These are phyloP conservation scores for Synergus gifuensis DNA, from an alignment of 2,888 invertebrate genomes.

Conservation along the genomic window DNA sequence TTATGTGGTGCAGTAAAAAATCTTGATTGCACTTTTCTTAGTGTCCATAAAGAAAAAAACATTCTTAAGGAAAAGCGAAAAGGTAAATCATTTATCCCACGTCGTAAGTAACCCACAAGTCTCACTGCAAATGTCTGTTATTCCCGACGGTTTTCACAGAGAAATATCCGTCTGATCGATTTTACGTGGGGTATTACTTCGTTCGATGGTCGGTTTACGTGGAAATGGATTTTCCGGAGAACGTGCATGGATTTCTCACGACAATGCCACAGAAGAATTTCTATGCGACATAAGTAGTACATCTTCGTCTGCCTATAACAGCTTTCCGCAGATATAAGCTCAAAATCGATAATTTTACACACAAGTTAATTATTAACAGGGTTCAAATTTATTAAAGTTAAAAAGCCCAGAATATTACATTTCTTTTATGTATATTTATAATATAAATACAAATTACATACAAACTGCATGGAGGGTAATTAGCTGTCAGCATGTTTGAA, in stretches of 20 bases:
- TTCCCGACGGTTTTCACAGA: conserved; percentile 22
- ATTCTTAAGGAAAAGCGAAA: not conserved
- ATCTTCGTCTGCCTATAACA: conserved; percentile 15
- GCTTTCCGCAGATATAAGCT: not conserved
- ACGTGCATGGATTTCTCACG: conserved; percentile 33
- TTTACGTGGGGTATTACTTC: conserved; percentile 35
- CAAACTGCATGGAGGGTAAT: not conserved
- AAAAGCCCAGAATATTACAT: too few species aligned
- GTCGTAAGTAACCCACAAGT: not conserved
- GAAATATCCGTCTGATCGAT: conserved; percentile 37
- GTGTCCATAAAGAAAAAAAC: not conserved
- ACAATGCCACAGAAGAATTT: conserved; percentile 24
- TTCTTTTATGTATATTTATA: too few species aligned
- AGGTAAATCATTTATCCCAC: conserved; percentile 22
- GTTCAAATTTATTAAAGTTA: too few species aligned
- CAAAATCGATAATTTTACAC: not conserved
- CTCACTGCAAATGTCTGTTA: conserved; percentile 14
- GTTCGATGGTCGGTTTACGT: conserved; percentile 31
- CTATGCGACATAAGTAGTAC: conserved; percentile 20
- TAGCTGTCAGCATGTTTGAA: not conserved
- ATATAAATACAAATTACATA: not conserved
- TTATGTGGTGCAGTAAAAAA: not conserved
- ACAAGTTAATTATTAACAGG: too few species aligned
- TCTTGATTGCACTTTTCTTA: conserved; percentile 7
- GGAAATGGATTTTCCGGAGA: conserved; percentile 28